phyloP scores from a whole-genome alignment of 2,888 invertebrate genomes.

The Meloe dianella region DNA sequence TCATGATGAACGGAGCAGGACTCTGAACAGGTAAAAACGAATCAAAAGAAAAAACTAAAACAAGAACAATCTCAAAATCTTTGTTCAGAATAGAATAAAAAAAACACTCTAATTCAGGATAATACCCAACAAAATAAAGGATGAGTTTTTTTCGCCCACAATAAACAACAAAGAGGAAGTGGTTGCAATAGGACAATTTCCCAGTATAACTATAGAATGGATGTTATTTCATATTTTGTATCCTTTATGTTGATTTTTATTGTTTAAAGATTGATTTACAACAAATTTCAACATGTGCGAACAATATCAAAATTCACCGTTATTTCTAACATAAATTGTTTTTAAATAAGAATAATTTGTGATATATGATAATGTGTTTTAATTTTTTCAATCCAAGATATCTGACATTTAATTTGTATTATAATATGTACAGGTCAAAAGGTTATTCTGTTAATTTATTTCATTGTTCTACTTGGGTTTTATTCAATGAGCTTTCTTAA shows the following conservation, averaged over 20 bases:
- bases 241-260: conserved; percentile 20
- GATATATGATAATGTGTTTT: neutral
- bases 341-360: neutral
- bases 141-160: too few relatives aligned
- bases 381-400: neutral
- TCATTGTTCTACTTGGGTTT: conserved; percentile 8
- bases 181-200: conserved; percentile 25
- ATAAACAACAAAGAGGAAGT: conserved; percentile 19
- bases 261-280: neutral
- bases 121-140: neutral
- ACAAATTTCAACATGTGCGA: neutral
- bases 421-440: conserved; percentile 4
- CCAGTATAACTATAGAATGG: conserved; percentile 25
- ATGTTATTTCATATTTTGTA: conserved; percentile 32
- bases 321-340: neutral
- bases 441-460: conserved; percentile 8
- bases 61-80: conserved; percentile 27
- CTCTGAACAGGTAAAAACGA: conserved; percentile 40
- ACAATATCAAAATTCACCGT: neutral
- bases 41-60: neutral
- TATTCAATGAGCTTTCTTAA: neutral
- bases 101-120: neutral
- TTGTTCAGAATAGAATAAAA: conserved; percentile 7
- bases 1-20: conserved; percentile 44
- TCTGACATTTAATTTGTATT: conserved; percentile 9